phyloP scores from a whole-genome alignment of 1,140 invertebrate genomes.

The Magallana angulata region DNA sequence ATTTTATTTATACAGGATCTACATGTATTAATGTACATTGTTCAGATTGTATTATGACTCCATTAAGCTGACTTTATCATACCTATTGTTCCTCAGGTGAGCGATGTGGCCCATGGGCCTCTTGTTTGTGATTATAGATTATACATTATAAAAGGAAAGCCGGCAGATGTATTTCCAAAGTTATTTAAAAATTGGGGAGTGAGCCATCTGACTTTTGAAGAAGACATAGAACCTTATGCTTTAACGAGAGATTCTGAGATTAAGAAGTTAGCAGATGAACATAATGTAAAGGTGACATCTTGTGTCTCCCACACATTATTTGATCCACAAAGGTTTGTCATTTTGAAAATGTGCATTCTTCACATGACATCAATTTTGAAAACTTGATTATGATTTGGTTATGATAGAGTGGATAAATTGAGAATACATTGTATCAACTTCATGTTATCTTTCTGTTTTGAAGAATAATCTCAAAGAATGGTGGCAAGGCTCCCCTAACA shows the following conservation, averaged over 20 bases:
- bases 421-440: neutral
- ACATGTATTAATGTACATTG: too few relatives aligned
- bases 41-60: too few relatives aligned
- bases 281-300: conserved; percentile 88
- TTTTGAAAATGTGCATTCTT: neutral
- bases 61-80: too few relatives aligned
- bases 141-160: conserved; percentile 69
- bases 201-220: conserved; percentile 90
- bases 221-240: conserved; percentile 93
- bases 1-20: too few relatives aligned
- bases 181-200: conserved; percentile 88
- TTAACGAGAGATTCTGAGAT: conserved; percentile 90
- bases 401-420: too few relatives aligned
- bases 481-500: conserved; percentile 89
- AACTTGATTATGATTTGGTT: too few relatives aligned
- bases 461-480: conserved; percentile 88
- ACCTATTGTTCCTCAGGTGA: too few relatives aligned
- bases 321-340: conserved; percentile 74
- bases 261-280: conserved; percentile 87
- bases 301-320: conserved; percentile 91
- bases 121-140: conserved; percentile 62
- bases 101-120: too few relatives aligned
- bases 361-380: too few relatives aligned
- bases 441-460: neutral
- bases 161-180: conserved; percentile 64